phyloP scores from a whole-genome alignment of 2,888 invertebrate genomes.

The Catocala nupta region DNA sequence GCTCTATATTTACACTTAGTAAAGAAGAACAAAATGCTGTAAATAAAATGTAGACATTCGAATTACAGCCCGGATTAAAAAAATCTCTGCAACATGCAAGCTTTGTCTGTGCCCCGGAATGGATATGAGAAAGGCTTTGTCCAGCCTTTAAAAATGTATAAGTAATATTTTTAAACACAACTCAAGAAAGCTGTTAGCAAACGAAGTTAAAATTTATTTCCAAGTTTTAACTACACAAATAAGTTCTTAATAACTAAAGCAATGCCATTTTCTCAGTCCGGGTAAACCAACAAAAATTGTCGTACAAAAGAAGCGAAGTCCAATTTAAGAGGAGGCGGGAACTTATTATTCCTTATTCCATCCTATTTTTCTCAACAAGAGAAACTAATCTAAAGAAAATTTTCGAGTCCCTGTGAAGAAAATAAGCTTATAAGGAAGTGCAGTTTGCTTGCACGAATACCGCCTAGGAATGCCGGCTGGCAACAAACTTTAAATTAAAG shows the following conservation, averaged over 20 bases:
- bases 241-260: slow-evolving; percentile 67
- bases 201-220: slow-evolving; percentile 58
- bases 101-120: slow-evolving; percentile 42
- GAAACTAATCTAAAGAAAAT: slow-evolving; percentile 87
- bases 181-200: slow-evolving; percentile 45
- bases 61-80: slow-evolving; percentile 35
- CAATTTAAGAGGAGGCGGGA: slow-evolving; percentile 79
- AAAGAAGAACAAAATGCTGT: too few relatives aligned
- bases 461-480: slow-evolving; percentile 73
- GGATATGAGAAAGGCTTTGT: slow-evolving; percentile 43
- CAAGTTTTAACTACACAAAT: slow-evolving; percentile 68
- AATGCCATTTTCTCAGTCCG: slow-evolving; percentile 58
- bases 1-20: too few relatives aligned
- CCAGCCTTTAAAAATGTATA: slow-evolving; percentile 35
- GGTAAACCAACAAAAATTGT: slow-evolving; percentile 64
- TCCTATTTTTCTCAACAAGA: slow-evolving; percentile 85
- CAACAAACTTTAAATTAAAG: slow-evolving; percentile 85
- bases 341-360: slow-evolving; percentile 83
- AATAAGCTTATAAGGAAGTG: slow-evolving; percentile 86
- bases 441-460: slow-evolving; percentile 81
- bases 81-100: slow-evolving; percentile 37
- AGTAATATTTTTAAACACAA: slow-evolving; percentile 32
- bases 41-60: too few relatives aligned
- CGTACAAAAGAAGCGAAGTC: slow-evolving; percentile 72
- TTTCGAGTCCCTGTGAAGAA: slow-evolving; percentile 83